These are phyloP conservation scores for Phylloscopus collybita DNA, from an alignment of 2,797 vertebrate genomes.

Conservation along the genomic window DNA sequence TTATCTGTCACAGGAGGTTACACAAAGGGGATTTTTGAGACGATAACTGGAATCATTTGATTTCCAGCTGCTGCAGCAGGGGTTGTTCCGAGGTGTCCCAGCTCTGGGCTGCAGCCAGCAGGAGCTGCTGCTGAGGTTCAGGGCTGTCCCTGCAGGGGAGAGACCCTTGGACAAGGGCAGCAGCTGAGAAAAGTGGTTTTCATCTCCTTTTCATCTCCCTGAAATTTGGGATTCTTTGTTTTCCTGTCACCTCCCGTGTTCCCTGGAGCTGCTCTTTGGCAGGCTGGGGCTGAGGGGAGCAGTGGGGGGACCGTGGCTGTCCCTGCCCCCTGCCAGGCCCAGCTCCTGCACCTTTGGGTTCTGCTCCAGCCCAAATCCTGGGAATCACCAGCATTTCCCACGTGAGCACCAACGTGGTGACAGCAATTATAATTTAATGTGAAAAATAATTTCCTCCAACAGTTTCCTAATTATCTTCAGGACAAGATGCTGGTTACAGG, in stretches of 20 bases:
- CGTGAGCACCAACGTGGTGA: fast-evolving
- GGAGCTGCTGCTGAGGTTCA: background rate
- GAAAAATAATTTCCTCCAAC: background rate
- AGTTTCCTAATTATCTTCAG: background rate
- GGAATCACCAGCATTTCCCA: background rate
- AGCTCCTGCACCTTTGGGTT: background rate
- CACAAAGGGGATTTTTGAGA: background rate
- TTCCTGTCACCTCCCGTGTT: fast-evolving
- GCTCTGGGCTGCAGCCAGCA: background rate
- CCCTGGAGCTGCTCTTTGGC: fast-evolving
- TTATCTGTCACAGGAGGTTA: background rate
- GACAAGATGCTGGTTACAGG: background rate
- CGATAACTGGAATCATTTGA: background rate
- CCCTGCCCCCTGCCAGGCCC: fast-evolving
- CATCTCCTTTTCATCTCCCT: background rate
- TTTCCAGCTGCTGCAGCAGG: background rate
- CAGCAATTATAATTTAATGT: background rate
- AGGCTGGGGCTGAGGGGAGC: background rate
- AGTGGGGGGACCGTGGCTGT: fast-evolving
- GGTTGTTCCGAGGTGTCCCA: background rate
- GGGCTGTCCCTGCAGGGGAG: background rate
- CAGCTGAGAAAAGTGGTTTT: background rate
- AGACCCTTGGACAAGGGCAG: background rate
- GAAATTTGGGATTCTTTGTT: background rate
- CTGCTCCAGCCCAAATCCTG: background rate